These are phyloP conservation scores for Thunnus thynnus DNA, from an alignment of 2,113 vertebrate genomes.

Conservation along the genomic window DNA sequence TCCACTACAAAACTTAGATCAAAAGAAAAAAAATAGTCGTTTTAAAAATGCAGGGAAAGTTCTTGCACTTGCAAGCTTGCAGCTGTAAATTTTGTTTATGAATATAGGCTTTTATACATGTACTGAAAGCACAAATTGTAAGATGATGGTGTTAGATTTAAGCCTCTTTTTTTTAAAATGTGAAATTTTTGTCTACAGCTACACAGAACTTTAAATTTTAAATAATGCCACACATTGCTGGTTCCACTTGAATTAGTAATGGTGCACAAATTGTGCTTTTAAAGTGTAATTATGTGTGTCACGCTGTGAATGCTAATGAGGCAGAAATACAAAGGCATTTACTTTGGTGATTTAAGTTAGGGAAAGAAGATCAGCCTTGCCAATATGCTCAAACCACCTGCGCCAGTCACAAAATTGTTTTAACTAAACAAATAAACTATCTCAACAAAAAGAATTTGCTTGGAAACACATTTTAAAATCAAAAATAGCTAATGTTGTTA, in stretches of 20 bases:
- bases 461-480: conserved; percentile 4
- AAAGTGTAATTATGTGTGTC: conserved; percentile 29
- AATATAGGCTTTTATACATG: background rate
- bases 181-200: background rate
- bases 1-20: background rate
- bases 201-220: conserved; percentile 1
- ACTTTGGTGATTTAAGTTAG: conserved; percentile 4
- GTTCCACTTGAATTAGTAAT: conserved; percentile 26
- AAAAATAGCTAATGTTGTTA: background rate
- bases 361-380: background rate
- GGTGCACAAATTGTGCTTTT: conserved; percentile 34
- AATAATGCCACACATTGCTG: conserved; percentile 26
- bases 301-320: conserved; percentile 29
- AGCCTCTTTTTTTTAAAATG: background rate
- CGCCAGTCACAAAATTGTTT: background rate
- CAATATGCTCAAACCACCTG: background rate
- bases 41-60: background rate
- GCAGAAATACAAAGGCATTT: conserved; percentile 30
- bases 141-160: conserved; percentile 2
- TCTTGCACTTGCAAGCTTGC: background rate
- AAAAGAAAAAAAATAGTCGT: background rate
- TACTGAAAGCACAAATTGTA: background rate
- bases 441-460: background rate
- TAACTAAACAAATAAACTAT: background rate
- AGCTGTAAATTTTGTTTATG: conserved; percentile 7